phyloP scores from a whole-genome alignment of 2,888 invertebrate species.

The Nemapogon koenigi region DNA sequence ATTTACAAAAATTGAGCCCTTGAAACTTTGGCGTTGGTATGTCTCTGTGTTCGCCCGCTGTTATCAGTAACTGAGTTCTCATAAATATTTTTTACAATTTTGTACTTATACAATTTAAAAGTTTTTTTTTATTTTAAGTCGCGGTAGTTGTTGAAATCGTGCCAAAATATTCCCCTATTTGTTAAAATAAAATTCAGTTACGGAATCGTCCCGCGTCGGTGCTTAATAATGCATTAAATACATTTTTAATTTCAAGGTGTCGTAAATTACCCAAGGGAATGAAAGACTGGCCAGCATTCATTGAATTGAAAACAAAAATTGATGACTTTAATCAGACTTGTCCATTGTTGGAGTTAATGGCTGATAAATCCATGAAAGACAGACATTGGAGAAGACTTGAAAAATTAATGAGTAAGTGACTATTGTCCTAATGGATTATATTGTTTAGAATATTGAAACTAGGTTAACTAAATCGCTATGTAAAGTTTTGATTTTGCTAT shows the following conservation, averaged over 20 bases:
- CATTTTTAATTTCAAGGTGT: constrained; percentile 63
- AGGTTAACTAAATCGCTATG: constrained; percentile 67
- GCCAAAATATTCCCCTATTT: no score
- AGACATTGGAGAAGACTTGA: constrained; percentile 76
- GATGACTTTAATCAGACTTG: constrained; percentile 91
- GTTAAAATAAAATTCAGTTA: no score
- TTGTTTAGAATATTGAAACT: constrained; percentile 71
- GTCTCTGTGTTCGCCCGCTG: no score
- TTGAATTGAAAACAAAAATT: constrained; percentile 85
- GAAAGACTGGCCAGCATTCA: constrained; percentile 88
- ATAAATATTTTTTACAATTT: no score
- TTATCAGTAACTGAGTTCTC: no score
- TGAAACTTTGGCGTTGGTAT: no score
- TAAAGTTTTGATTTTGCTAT: no score
- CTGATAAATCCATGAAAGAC: constrained; percentile 84
- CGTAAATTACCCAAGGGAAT: constrained; percentile 83
- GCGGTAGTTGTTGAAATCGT: no score
- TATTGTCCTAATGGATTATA: constrained; percentile 20
- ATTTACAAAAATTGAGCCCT: background rate
- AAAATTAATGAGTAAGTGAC: constrained; percentile 41
- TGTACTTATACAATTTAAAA: no score
- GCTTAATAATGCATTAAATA: constrained; percentile 63
- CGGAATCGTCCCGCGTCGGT: background rate
- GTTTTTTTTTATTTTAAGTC: no score
- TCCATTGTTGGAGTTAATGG: constrained; percentile 86